These are phyloP conservation scores for Mobula hypostoma DNA, from an alignment of 2,113 vertebrate species.

Conservation along the genomic window DNA sequence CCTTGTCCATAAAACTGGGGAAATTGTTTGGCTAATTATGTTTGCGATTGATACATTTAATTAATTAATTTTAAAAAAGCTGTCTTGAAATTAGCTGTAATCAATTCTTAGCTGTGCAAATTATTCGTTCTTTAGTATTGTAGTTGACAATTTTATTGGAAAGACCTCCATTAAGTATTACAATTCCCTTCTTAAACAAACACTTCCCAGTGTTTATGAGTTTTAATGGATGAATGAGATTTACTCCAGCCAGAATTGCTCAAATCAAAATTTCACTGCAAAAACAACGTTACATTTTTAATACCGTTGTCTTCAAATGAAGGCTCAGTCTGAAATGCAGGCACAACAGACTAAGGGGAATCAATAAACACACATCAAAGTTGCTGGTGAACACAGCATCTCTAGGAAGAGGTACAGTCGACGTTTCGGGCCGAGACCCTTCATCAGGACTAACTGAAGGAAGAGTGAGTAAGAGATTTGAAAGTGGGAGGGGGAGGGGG, in stretches of 20 bases:
- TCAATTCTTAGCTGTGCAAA: neutral
- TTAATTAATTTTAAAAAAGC: neutral
- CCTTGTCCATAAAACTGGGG: neutral
- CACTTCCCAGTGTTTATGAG: neutral
- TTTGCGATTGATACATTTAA: neutral
- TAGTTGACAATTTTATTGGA: neutral
- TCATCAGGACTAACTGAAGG: too few relatives aligned
- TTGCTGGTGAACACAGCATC: too few relatives aligned
- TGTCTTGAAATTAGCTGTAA: neutral
- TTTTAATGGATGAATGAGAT: neutral
- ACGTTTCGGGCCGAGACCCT: too few relatives aligned
- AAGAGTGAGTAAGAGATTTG: too few relatives aligned
- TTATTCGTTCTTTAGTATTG: neutral
- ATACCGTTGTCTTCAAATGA: neutral
- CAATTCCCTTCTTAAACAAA: neutral
- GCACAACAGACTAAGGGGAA: neutral
- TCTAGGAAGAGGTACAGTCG: too few relatives aligned
- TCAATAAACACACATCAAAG: neutral
- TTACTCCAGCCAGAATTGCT: neutral
- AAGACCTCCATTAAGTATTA: neutral
- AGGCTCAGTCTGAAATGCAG: neutral
- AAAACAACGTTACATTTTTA: neutral
- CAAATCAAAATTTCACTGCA: neutral
- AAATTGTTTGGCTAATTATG: neutral
- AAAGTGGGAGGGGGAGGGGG: too few relatives aligned